A percentile compares a stretch with the other conserved stretches of the same genome.
These are phyloP conservation scores for Busseola fusca DNA, from an alignment of 2,888 invertebrate species.

Conservation along the genomic window DNA sequence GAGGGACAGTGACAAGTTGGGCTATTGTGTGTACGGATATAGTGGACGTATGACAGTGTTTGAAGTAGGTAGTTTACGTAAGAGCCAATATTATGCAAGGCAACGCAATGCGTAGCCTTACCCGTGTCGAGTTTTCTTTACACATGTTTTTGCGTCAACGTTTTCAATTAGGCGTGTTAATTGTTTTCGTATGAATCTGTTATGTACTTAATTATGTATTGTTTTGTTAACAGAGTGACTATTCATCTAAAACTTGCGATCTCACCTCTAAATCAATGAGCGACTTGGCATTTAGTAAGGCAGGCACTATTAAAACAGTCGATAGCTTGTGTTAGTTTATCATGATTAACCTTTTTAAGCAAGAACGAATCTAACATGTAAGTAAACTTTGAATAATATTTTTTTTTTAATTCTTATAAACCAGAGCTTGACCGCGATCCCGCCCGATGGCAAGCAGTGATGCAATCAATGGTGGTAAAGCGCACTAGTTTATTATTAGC, in stretches of 20 bases:
- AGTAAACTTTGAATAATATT: neutral
- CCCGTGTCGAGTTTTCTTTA: constrained; percentile 21
- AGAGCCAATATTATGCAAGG: constrained; percentile 45
- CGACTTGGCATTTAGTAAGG: neutral
- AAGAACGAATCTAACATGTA: neutral
- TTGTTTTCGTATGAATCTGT: constrained; percentile 16
- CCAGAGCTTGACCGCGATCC: no score
- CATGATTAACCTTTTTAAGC: neutral
- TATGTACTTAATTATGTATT: neutral
- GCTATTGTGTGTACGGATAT: constrained; percentile 26
- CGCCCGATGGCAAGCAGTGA: no score
- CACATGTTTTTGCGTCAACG: constrained; percentile 34
- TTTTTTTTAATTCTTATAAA: no score
- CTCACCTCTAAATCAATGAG: neutral
- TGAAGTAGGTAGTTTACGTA: constrained; percentile 45
- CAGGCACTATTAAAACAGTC: neutral
- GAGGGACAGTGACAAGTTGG: constrained; percentile 18
- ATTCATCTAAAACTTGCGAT: neutral
- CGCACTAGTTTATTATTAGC: no score
- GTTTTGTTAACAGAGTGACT: neutral
- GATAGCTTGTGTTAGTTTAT: neutral
- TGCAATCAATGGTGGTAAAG: no score
- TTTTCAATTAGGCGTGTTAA: constrained; percentile 40
- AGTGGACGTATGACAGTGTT: constrained; percentile 39
- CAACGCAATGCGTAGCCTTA: constrained; percentile 37